Base-by-base conservation (phyloP, 2,113 vertebrate species). In the Oreochromis niloticus region DNA sequence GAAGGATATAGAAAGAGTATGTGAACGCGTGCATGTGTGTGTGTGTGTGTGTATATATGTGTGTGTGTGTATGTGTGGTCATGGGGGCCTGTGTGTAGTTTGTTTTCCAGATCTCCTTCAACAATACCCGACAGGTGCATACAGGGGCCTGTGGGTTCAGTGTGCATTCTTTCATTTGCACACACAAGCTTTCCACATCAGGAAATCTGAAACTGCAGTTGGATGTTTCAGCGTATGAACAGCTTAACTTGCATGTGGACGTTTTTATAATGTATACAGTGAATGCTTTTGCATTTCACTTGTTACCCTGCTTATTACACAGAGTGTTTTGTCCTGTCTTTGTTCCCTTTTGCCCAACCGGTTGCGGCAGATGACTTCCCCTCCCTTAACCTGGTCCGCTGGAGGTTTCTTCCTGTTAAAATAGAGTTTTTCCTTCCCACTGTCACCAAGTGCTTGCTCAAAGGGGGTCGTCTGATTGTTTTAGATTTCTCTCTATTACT, bases 61-160 rank as follows among this genome's bases (percentile, higher is more conserved):
- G 22, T 50, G 36, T 66, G 68, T 73, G 55, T 85, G 3, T 30
- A 19, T 30, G 11, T 39, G 36, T 10, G 2, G 48, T 52, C 34
- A 48, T 46, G 39, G 22, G 66, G 0, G 22, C 3, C 22, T 27
- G 13, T 73, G 68, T 73, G 68, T 41, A 8, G 80, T 54, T 50
- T 66, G 57, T 80, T 83, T 84, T 48, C 57, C 81, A 87, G 16
- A 85, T 83, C 79, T 82, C 86, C 81, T 87, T 93, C 87, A 91
- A 66, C 83, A 93, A 59, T 19, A 73, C 32, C 86, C 48, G 78
- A 92, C 95, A 95, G 95, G 91, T 95, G 93, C 82, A 54, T 32
- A 32, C 34, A 34, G 24, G 19, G 56, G 52, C 32, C 24, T 4
- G 3, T 71, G 46, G 22, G 36, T 27, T 16, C 22, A 9, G 19